Evolutionary conservation across 1,140 invertebrate genomes (phyloP).

Genomic region (Penaeus indicus): DNA sequence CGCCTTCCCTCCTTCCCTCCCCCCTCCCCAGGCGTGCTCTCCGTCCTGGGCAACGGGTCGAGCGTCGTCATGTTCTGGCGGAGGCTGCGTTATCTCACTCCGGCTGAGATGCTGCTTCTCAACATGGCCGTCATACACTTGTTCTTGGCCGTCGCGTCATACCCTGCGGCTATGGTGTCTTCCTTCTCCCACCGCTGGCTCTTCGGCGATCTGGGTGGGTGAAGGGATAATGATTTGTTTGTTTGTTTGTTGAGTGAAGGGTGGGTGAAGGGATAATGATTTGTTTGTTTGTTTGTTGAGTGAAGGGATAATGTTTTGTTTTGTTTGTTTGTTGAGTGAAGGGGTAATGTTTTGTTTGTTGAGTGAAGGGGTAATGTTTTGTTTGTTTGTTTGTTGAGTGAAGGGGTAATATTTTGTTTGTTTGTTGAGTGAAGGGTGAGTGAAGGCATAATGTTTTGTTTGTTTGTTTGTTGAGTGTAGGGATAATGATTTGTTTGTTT

Average conservation of each 20-base stretch:
- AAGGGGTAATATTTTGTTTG: too few species aligned
- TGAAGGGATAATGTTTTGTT: too few species aligned
- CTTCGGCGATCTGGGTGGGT: conserved; percentile 65
- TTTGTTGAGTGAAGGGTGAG: too few species aligned
- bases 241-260: too few species aligned
- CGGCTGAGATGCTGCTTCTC: conserved; percentile 66
- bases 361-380: too few species aligned
- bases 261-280: not conserved
- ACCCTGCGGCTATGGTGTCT: conserved; percentile 67
- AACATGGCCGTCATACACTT: conserved; percentile 68
- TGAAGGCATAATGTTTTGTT: too few species aligned
- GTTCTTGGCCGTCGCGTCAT: conserved; percentile 67
- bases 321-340: too few species aligned
- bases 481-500: too few species aligned
- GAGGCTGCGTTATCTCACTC: conserved; percentile 46
- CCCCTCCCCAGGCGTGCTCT: conserved; percentile 39
- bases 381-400: too few species aligned
- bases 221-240: too few species aligned
- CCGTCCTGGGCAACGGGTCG: conserved; percentile 54
- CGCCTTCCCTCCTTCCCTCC: not conserved
- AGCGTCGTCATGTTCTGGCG: conserved; percentile 61
- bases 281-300: not conserved
- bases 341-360: too few species aligned
- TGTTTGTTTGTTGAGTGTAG: too few species aligned
- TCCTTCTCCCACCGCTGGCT: conserved; percentile 67